These are phyloP conservation scores for Stenotaenia linearis DNA, from an alignment of 2,888 invertebrate genomes.

Conservation along the genomic window DNA sequence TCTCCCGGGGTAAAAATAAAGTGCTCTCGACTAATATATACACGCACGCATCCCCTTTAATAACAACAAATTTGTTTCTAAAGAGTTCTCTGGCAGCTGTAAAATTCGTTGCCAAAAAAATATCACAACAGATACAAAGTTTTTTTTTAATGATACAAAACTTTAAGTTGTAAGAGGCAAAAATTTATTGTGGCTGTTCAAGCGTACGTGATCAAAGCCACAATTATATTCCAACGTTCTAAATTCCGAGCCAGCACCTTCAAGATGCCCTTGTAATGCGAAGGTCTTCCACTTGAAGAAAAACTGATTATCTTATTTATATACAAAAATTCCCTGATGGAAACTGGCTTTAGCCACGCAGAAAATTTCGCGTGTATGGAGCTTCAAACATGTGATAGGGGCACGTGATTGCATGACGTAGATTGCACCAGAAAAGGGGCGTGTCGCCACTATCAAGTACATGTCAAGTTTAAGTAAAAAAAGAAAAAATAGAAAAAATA, in stretches of 20 bases:
- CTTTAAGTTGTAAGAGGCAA: not conserved
- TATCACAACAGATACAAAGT: not conserved
- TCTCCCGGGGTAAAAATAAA: not conserved
- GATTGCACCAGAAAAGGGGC: slow-evolving; percentile 18
- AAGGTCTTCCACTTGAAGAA: slow-evolving; percentile 21
- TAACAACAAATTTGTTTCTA: slow-evolving; percentile 19
- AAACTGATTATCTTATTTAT: slow-evolving; percentile 26
- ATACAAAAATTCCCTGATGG: slow-evolving; percentile 7
- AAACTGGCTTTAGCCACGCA: slow-evolving; percentile 21
- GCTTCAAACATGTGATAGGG: slow-evolving; percentile 12
- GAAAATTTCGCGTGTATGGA: slow-evolving; percentile 11
- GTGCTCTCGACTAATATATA: not conserved
- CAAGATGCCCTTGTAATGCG: slow-evolving; percentile 3
- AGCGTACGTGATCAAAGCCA: slow-evolving; percentile 24
- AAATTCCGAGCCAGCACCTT: slow-evolving; percentile 3
- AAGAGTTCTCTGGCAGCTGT: not conserved
- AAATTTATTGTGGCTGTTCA: slow-evolving; percentile 13
- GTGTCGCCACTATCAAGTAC: not conserved
- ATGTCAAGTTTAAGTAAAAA: not conserved
- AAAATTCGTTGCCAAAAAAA: not conserved
- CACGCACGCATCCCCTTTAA: not conserved
- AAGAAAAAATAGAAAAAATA: not conserved
- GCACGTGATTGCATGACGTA: slow-evolving; percentile 17
- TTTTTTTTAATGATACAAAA: not conserved
- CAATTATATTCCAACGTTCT: not conserved